Base-by-base conservation (phyloP, 2,113 vertebrate species). In the Mixornis gularis region DNA sequence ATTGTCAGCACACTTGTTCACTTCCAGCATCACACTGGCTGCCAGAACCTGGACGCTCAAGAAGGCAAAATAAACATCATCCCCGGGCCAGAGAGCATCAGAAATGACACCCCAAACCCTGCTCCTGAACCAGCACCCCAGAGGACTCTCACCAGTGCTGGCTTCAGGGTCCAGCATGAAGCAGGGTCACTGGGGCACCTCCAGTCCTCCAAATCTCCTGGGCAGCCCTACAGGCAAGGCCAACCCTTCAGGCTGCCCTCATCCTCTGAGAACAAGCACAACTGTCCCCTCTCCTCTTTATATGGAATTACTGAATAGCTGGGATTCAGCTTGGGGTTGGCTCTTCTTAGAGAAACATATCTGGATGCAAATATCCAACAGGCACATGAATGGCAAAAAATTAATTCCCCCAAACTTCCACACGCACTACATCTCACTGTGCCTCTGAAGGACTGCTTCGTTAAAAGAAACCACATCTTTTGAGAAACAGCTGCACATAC, bases 101-200 rank as follows among this genome's bases (percentile, higher is more conserved):
- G 40, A 51, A 64, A 46, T 13, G n/a, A 7, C 2, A 0, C 3
- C 24, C 43, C 6, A 58, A 62, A 11, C 15, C 25, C 32, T 52
- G 9, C 38, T 69, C 30, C 53, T 72, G 40, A 43, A 6, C 9
- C 22, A 55, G n/a, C 12, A 34, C 1, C 22, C 27, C 26, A 24
- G 34, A 5, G n/a, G 11, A n/a, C 16, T 51, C 20, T 29, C 29
- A 43, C 3, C 48, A 13, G 38, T 12, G 41, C 27, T 49, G 48
- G 6, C 6, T 17, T 36, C 7, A 41, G 12, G 12, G 18, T 22
- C 12, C 26, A 32, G 62, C 18, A 7, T 0, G 3, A 4, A n/a
- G 22, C 53, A 36, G 44, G 25, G 13, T 29, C n/a, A 1, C 0
- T 2, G 44, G 10, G 41, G 52, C 27, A 32, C 12, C 27, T 60